Evolutionary conservation across 2,888 invertebrate genomes (phyloP).

Genomic region (Tenthredo amoena): DNA sequence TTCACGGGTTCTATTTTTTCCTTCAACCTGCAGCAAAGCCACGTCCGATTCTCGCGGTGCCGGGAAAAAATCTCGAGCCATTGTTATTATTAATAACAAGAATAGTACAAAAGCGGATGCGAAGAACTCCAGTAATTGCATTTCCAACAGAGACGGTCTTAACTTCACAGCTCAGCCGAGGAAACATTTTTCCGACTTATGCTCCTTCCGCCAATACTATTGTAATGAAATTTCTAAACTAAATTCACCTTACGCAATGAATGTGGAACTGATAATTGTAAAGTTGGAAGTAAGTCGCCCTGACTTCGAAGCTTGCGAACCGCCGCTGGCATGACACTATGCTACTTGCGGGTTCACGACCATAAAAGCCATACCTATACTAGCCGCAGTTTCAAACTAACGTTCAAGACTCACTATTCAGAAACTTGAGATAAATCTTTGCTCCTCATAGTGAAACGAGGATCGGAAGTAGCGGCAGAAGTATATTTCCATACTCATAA

Average conservation of each 20-base stretch:
- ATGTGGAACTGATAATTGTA: background rate
- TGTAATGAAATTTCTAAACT: background rate
- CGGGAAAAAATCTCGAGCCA: slow-evolving; percentile 9
- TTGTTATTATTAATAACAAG: slow-evolving; percentile 26
- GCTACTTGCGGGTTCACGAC: slow-evolving; percentile 31
- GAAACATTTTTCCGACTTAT: background rate
- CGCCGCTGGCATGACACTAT: slow-evolving; percentile 30
- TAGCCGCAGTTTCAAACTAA: slow-evolving; percentile 21
- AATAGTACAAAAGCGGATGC: slow-evolving; percentile 1
- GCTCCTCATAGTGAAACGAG: slow-evolving; percentile 17
- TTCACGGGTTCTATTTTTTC: background rate
- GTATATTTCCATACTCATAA: background rate
- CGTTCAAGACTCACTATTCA: slow-evolving; percentile 23
- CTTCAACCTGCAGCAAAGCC: background rate
- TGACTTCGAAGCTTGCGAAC: background rate
- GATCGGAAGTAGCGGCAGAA: background rate
- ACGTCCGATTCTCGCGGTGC: background rate
- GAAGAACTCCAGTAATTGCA: slow-evolving; percentile 16
- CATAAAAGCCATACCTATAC: slow-evolving; percentile 24
- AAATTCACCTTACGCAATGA: background rate
- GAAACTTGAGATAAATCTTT: slow-evolving; percentile 12
- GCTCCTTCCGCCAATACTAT: background rate
- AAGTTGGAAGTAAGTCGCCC: slow-evolving; percentile 22
- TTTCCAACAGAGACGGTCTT: background rate
- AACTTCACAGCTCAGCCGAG: slow-evolving; percentile 18